A percentile compares a stretch with the other conserved stretches of the same genome.
phyloP scores from a whole-genome alignment of 92 coral and sea anemone species.

The Micromussa lordhowensis region DNA sequence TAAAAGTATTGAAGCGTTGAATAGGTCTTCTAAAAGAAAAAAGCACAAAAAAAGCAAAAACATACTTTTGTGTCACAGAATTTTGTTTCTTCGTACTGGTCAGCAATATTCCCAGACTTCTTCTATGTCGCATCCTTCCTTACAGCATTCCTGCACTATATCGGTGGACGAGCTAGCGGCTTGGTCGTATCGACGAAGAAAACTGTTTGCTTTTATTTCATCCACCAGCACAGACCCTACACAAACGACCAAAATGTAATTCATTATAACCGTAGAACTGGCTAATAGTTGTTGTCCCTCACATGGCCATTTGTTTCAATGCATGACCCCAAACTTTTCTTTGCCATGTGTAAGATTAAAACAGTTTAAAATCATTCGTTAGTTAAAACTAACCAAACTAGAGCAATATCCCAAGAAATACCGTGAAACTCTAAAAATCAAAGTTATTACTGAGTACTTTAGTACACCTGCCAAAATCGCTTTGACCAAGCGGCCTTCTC shows the following conservation, averaged over 20 bases:
- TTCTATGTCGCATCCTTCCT: constrained; percentile 46
- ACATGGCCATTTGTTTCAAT: background rate
- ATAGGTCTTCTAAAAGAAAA: too few relatives aligned
- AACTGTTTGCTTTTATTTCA: constrained; percentile 5
- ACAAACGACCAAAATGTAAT: background rate
- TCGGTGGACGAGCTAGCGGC: constrained; percentile 1
- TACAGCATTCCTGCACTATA: constrained; percentile 65
- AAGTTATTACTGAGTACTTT: background rate
- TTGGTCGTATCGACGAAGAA: background rate
- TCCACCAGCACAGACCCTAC: constrained; percentile 24
- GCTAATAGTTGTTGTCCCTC: too few relatives aligned
- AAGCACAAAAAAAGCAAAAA: too few relatives aligned
- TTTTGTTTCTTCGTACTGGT: background rate
- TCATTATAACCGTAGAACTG: background rate
- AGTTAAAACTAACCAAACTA: too few relatives aligned
- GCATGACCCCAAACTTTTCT: too few relatives aligned
- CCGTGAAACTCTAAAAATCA: too few relatives aligned
- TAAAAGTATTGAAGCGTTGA: too few relatives aligned
- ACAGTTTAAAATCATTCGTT: too few relatives aligned
- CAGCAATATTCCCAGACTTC: constrained; percentile 55
- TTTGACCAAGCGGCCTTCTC: background rate
- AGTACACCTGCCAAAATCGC: background rate
- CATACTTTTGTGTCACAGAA: too few relatives aligned
- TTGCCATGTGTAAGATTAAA: too few relatives aligned
- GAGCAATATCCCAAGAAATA: too few relatives aligned